Conservation (phyloP, 2,113 vertebrate species). For the Calidris pugnax region DNA sequence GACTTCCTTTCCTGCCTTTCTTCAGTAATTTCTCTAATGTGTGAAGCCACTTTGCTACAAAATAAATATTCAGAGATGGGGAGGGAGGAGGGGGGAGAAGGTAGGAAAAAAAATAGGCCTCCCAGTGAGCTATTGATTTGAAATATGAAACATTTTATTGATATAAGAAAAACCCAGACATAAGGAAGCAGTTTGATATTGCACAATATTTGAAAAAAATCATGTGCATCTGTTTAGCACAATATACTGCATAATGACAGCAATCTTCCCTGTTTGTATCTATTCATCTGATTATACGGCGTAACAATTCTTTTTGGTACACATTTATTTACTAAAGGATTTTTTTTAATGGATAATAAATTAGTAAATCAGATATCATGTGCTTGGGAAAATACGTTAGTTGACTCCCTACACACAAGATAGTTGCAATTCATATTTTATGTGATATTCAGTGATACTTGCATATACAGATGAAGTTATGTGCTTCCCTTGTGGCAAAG, state of each 20-base stretch:
- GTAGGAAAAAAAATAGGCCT: slow-evolving; percentile 35
- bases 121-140: slow-evolving; percentile 74
- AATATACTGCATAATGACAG: slow-evolving; percentile 80
- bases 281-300: slow-evolving; percentile 79
- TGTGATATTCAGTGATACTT: slow-evolving; percentile 29
- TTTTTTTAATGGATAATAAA: slow-evolving; percentile 78
- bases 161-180: slow-evolving; percentile 70
- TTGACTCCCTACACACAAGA: slow-evolving; percentile 61
- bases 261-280: slow-evolving; percentile 80
- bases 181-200: slow-evolving; percentile 72
- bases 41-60: slow-evolving; percentile 77
- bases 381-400: slow-evolving; percentile 66
- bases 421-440: slow-evolving; percentile 64
- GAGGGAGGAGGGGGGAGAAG: background rate
- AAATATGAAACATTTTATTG: slow-evolving; percentile 74
- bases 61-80: slow-evolving; percentile 81
- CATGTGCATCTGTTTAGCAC: slow-evolving; percentile 77
- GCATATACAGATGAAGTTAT: slow-evolving; percentile 35
- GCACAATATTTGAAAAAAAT: slow-evolving; percentile 74
- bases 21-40: slow-evolving; percentile 81
- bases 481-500: slow-evolving; percentile 46
- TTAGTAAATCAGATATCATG: slow-evolving; percentile 77
- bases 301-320: slow-evolving; percentile 78
- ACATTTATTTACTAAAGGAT: slow-evolving; percentile 77
- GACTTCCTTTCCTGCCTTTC: slow-evolving; percentile 75